Evolutionary conservation across 2,888 invertebrate species (phyloP), one percentile per base, ranked within the genome.

Genomic region (Gortyna flavago): DNA sequence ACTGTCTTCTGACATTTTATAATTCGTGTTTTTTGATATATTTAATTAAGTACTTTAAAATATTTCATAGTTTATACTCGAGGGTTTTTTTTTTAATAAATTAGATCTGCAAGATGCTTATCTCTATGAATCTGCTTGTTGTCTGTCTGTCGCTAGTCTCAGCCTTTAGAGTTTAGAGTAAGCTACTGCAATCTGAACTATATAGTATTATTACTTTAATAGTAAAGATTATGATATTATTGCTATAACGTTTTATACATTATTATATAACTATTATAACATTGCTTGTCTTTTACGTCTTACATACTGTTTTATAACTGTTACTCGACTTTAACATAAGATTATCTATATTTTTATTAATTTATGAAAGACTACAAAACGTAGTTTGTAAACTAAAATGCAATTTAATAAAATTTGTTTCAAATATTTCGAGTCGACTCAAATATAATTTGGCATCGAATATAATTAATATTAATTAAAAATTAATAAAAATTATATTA

Each of bases 221-320:
- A 35, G 38, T 74, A 57, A n/a, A 65, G 3, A 16, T 51, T 29
- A 18, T 57, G 3, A n/a, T 41, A 41, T 41, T 79, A 82, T 82
- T 82, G 76, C 79, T 59, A 35, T 35, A 78, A 75, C 32, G 3
- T 75, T 75, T 66, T 29, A 82, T 75, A 75, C 59, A 51, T 68
- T 66, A 48, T 61, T 81, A 73, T 54, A 44, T 79, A 72, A n/a
- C 32, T 81, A 71, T 8, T 68, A 48, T 59, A 71, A 74, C 59
- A 74, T 80, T 80, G 81, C 70, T 69, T 72, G n/a, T 59, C 48
- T 72, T 16, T 69, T 72, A 32, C 62, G 25, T 54, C 48, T 72
- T 16, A 7, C 41, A 70, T 32, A 38, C 29, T 21, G 29, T 57
- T 74, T 75, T 51, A 74, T 61, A 64, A 59, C 62, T 85, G 69